phyloP scores from a whole-genome alignment of 2,797 vertebrate species.

The Urosaurus nigricauda region DNA sequence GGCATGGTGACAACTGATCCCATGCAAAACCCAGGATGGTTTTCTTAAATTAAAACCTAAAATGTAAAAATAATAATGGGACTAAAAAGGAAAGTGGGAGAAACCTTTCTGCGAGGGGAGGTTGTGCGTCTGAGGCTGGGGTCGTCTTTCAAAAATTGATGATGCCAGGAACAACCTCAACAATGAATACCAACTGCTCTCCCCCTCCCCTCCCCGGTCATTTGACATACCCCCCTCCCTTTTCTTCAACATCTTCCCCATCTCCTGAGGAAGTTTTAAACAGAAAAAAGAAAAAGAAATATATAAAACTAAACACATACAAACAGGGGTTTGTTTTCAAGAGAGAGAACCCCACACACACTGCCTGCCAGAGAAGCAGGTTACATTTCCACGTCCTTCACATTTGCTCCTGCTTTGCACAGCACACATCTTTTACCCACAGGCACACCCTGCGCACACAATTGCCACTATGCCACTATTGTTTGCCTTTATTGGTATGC shows the following conservation, averaged over 20 bases:
- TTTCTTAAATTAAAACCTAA: constrained; percentile 68
- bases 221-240: constrained; percentile 53
- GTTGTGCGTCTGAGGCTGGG: constrained; percentile 42
- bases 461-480: not conserved
- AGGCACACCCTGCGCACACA: constrained; percentile 45
- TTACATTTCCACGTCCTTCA: constrained; percentile 61
- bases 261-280: constrained; percentile 66
- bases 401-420: constrained; percentile 45
- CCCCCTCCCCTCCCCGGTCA: constrained; percentile 5
- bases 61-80: constrained; percentile 52
- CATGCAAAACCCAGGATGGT: constrained; percentile 65
- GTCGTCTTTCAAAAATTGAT: constrained; percentile 5
- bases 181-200: constrained; percentile 34
- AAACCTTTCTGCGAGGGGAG: constrained; percentile 28
- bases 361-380: constrained; percentile 55
- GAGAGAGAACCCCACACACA: constrained; percentile 17
- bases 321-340: constrained; percentile 58
- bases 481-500: constrained; percentile 1
- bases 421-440: constrained; percentile 31
- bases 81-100: constrained; percentile 29
- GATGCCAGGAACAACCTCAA: constrained; percentile 13
- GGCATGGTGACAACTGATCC: constrained; percentile 62
- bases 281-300: constrained; percentile 58
- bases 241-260: constrained; percentile 57
- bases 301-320: constrained; percentile 58